Percentiles rank a stretch among this genome's conserved stretches.
Conservation (phyloP, 2,888 invertebrate species). For the Resseliella maxima region DNA sequence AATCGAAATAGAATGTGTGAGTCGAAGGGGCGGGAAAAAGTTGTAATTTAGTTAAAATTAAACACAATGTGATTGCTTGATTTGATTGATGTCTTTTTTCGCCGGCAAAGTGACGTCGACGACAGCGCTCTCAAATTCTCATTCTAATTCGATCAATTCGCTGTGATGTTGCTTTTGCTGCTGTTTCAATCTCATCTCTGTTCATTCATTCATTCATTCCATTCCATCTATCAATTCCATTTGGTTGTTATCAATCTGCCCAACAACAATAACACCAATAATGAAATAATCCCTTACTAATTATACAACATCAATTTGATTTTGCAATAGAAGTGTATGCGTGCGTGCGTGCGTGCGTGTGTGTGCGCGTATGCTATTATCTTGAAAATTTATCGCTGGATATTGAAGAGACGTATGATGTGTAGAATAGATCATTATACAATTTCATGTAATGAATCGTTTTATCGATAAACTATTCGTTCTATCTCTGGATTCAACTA, state of each 20-base stretch:
- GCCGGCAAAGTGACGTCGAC: neutral
- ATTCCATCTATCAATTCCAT: neutral
- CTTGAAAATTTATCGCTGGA: slow-evolving; percentile 9
- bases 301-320: slow-evolving; percentile 48
- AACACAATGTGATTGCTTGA: slow-evolving; percentile 47
- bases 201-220: neutral
- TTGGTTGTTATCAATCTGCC: neutral
- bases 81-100: slow-evolving; percentile 48
- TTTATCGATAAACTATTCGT: slow-evolving; percentile 42
- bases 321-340: neutral
- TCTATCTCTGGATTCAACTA: too few relatives aligned
- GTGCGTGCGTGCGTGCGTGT: too few relatives aligned
- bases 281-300: slow-evolving; percentile 29
- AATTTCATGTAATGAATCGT: slow-evolving; percentile 14
- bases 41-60: slow-evolving; percentile 7
- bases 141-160: neutral
- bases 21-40: neutral
- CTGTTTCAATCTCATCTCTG: neutral
- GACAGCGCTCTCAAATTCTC: neutral
- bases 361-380: slow-evolving; percentile 24
- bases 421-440: neutral
- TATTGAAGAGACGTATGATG: neutral
- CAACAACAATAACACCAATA: too few relatives aligned
- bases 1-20: neutral
- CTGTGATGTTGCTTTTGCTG: too few relatives aligned